Conservation (phyloP, 2,113 vertebrate genomes). For the Anthoscopus minutus region DNA sequence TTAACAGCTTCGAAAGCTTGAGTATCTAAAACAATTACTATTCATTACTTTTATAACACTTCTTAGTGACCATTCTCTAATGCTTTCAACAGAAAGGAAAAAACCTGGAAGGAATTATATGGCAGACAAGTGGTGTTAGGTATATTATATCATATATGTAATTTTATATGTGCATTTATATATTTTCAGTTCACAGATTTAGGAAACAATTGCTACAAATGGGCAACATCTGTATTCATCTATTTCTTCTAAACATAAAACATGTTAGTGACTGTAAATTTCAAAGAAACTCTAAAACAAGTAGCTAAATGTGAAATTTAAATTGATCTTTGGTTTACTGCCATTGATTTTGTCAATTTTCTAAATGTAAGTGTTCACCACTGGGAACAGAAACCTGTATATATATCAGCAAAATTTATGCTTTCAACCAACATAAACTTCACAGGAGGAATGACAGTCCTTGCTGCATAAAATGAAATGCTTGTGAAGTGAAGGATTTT, state of each 20-base stretch:
- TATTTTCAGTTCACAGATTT: neutral
- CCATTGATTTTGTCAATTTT: conserved; percentile 64
- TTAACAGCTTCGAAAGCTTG: conserved; percentile 62
- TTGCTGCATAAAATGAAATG: conserved; percentile 36
- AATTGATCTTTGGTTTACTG: conserved; percentile 70
- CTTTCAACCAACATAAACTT: conserved; percentile 65
- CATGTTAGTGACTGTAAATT: conserved; percentile 29
- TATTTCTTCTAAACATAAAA: conserved; percentile 30
- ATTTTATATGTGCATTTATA: neutral
- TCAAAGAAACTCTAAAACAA: conserved; percentile 31
- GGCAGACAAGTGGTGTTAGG: neutral
- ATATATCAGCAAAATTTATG: conserved; percentile 63
- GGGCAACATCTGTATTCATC: conserved; percentile 10
- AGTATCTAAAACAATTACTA: conserved; percentile 32
- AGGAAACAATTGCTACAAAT: conserved; percentile 31
- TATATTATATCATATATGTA: neutral
- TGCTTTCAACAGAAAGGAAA: conserved; percentile 47
- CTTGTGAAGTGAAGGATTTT: conserved; percentile 52
- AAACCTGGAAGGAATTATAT: neutral
- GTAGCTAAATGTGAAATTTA: conserved; percentile 68
- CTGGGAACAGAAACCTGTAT: conserved; percentile 58
- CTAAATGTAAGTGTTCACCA: conserved; percentile 54
- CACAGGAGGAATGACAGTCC: conserved; percentile 49
- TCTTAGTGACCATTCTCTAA: conserved; percentile 49
- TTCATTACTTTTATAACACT: conserved; percentile 49